Conservation (phyloP, 2,113 vertebrate species). For the Psammodynastes pulverulentus region DNA sequence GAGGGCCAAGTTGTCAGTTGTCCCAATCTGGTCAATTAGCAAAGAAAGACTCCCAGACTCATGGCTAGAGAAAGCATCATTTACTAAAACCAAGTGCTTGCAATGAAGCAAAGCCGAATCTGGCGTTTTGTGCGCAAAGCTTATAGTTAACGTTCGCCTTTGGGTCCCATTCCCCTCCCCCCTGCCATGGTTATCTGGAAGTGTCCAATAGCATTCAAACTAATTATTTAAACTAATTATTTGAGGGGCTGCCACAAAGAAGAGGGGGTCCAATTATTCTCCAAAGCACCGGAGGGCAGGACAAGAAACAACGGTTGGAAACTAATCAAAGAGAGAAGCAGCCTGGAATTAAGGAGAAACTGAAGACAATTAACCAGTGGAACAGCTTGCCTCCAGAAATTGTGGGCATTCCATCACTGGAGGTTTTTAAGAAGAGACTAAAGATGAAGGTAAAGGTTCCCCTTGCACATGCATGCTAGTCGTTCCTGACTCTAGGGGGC, state of each 20-base stretch:
- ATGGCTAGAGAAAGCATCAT: not conserved
- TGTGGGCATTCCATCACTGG: fast-evolving
- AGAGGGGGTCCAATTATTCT: too few relatives aligned
- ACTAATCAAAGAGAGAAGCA: too few relatives aligned
- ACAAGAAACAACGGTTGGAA: too few relatives aligned
- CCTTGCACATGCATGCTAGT: too few relatives aligned
- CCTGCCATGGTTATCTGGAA: not conserved
- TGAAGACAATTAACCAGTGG: too few relatives aligned
- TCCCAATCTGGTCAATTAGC: not conserved
- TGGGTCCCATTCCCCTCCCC: not conserved
- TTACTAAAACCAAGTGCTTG: not conserved
- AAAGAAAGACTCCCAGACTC: not conserved
- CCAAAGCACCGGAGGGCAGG: too few relatives aligned
- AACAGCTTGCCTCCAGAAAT: too few relatives aligned
- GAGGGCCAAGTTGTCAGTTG: not conserved
- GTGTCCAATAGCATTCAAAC: not conserved
- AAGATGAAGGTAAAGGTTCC: too few relatives aligned
- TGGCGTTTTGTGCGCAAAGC: not conserved
- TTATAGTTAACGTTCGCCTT: not conserved
- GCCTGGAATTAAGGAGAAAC: too few relatives aligned
- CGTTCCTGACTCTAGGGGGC: too few relatives aligned
- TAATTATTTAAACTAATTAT: not conserved
- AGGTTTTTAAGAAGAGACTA: too few relatives aligned
- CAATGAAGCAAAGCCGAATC: not conserved
- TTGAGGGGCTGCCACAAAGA: too few relatives aligned